These are phyloP conservation scores for Stegodyphus dumicola DNA, from an alignment of 1,140 invertebrate species.

Conservation along the genomic window DNA sequence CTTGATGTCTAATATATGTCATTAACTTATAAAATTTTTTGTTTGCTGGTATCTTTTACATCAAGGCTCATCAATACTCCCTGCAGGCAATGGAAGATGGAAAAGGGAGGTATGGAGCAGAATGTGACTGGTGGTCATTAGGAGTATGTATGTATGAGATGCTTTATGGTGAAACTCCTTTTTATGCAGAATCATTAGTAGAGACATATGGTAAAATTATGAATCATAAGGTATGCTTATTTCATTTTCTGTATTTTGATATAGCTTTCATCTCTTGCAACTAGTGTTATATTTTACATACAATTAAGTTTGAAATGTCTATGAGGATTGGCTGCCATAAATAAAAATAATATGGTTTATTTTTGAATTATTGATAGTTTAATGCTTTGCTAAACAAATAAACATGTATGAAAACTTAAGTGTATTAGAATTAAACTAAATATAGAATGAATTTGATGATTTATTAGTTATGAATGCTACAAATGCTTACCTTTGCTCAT, in stretches of 20 bases:
- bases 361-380: background rate
- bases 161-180: constrained; percentile 98
- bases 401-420: too few relatives aligned
- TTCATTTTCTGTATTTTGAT: constrained; percentile 77
- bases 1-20: background rate
- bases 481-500: too few relatives aligned
- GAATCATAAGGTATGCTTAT: constrained; percentile 98
- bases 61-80: constrained; percentile 60
- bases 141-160: constrained; percentile 99
- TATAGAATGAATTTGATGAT: too few relatives aligned
- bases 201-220: constrained; percentile 99
- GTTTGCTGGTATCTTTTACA: constrained; percentile 27
- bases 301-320: background rate
- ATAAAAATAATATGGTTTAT: background rate
- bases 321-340: background rate
- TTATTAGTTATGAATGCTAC: too few relatives aligned
- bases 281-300: background rate
- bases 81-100: constrained; percentile 77
- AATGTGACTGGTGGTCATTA: constrained; percentile 99
- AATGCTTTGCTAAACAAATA: too few relatives aligned
- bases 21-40: background rate
- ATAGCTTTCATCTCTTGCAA: constrained; percentile 53
- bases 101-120: constrained; percentile 95
- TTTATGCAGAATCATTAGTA: constrained; percentile 98
- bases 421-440: too few relatives aligned